Evolutionary conservation across 2,113 vertebrate species (phyloP).

Genomic region (Podarcis raffonei): DNA sequence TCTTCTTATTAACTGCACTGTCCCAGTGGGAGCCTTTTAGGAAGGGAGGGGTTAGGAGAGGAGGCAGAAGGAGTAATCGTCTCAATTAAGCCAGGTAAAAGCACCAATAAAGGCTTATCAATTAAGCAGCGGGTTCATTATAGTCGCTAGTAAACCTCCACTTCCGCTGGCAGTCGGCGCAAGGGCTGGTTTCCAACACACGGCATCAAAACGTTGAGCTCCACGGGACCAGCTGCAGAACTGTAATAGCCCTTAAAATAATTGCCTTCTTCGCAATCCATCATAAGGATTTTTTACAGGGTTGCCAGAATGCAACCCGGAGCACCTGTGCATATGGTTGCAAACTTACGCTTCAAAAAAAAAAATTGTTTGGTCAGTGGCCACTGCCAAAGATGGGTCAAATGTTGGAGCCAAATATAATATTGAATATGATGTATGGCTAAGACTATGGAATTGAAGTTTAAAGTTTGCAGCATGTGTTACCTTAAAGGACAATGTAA

Average conservation of each 20-base stretch:
- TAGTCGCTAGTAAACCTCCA: not conserved
- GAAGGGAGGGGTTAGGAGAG: not conserved
- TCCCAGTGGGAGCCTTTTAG: conserved; percentile 29
- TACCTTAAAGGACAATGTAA: no score
- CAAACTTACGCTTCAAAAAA: not conserved
- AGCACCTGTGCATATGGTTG: not conserved
- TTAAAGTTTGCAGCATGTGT: no score
- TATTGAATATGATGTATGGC: no score
- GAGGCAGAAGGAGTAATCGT: conserved; percentile 37
- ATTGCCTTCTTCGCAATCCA: not conserved
- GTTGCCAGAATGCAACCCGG: not conserved
- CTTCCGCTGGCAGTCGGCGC: not conserved
- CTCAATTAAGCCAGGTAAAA: conserved; percentile 36
- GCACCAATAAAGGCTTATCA: conserved; percentile 26
- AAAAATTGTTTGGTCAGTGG: not conserved
- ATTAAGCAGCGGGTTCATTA: conserved; percentile 25
- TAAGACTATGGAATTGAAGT: no score
- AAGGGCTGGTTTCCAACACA: not conserved
- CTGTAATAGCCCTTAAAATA: not conserved
- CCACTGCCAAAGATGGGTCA: not conserved
- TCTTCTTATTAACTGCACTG: conserved; percentile 34
- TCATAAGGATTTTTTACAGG: no score
- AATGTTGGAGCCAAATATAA: no score
- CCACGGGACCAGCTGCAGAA: not conserved
- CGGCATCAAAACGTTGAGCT: no score